These are phyloP conservation scores for Aleadryas rufinucha DNA, from an alignment of 2,113 vertebrate genomes.

Conservation along the genomic window DNA sequence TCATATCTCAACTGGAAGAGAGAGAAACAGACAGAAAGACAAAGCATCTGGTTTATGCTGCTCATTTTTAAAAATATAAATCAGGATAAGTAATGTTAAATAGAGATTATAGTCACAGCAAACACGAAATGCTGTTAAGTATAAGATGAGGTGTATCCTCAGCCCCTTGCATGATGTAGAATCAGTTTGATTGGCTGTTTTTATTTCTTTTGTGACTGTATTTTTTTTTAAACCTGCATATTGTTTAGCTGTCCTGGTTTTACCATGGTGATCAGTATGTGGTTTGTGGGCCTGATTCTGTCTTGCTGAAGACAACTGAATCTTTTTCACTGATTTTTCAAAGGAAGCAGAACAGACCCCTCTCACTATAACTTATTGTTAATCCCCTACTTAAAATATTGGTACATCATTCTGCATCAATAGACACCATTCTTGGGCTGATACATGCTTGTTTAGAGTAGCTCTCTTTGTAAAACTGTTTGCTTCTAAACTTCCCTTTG, in stretches of 20 bases:
- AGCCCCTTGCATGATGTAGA: rapidly evolving
- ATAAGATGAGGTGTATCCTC: not conserved
- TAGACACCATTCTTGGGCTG: not conserved
- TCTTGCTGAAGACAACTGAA: not conserved
- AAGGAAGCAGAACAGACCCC: not conserved
- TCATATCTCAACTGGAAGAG: not conserved
- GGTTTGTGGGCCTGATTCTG: not conserved
- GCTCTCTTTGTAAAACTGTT: not conserved
- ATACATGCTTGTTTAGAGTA: not conserved
- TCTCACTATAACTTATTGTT: not conserved
- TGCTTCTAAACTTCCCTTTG: not conserved
- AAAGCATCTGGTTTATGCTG: not conserved
- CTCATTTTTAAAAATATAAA: not conserved
- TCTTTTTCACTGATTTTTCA: not conserved
- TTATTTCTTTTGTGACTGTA: not conserved
- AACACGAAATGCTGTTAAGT: not conserved
- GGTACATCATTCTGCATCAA: not conserved
- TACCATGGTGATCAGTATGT: not conserved
- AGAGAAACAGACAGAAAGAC: not conserved
- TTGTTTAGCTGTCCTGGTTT: not conserved
- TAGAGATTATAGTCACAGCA: not conserved
- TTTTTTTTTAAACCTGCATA: not conserved
- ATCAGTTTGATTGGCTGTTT: not conserved
- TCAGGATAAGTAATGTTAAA: not conserved
- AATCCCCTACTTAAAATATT: not conserved